These are phyloP conservation scores for Stegastes partitus DNA, from an alignment of 2,113 vertebrate species.

Conservation along the genomic window DNA sequence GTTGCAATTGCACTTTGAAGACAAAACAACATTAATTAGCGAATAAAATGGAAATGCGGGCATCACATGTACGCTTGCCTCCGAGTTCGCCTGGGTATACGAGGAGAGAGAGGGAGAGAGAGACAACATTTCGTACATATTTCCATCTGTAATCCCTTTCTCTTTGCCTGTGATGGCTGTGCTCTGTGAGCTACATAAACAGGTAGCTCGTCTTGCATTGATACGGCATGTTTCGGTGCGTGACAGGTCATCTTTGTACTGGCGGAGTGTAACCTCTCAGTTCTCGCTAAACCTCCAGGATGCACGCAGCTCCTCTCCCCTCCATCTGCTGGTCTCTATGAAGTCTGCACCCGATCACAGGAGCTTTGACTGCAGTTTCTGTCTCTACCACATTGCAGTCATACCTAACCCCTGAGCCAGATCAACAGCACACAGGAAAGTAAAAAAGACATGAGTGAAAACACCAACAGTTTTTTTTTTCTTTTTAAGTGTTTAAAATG, in stretches of 20 bases:
- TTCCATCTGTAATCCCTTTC: constrained; percentile 66
- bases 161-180: constrained; percentile 66
- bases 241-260: constrained; percentile 83
- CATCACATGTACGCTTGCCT: constrained; percentile 59
- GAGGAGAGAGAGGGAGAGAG: constrained; percentile 30
- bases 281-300: constrained; percentile 80
- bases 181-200: constrained; percentile 70
- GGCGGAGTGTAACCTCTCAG: constrained; percentile 80
- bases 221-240: constrained; percentile 65
- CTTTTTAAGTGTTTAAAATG: constrained; percentile 71
- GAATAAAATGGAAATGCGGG: constrained; percentile 68
- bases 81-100: constrained; percentile 61
- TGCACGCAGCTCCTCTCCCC: constrained; percentile 75
- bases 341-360: constrained; percentile 81
- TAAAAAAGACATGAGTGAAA: constrained; percentile 72
- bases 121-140: constrained; percentile 66
- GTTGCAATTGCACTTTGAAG: constrained; percentile 80
- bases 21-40: constrained; percentile 81
- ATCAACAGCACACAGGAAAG: constrained; percentile 72
- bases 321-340: constrained; percentile 82
- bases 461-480: constrained; percentile 65
- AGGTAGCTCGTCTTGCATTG: constrained; percentile 69
- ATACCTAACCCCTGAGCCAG: constrained; percentile 79
- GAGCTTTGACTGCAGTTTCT: constrained; percentile 81
- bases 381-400: constrained; percentile 74